These are phyloP conservation scores for Chrysochloris asiatica DNA, from an alignment of 2,113 vertebrate genomes.

Conservation along the genomic window DNA sequence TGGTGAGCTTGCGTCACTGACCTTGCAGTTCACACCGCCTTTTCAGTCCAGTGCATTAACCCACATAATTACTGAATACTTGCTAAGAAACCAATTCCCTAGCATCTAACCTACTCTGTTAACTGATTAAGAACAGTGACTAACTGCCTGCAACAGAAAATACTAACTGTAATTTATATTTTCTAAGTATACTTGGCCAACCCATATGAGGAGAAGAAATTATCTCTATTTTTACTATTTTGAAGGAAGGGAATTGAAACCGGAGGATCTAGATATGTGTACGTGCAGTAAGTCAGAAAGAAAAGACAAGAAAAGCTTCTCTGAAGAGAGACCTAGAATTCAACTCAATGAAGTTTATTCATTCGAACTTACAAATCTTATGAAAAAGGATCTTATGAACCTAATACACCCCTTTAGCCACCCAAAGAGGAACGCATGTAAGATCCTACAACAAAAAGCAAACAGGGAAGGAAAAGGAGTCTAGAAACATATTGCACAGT, in stretches of 20 bases:
- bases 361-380: no score
- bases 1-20: no score
- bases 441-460: constrained; percentile 3
- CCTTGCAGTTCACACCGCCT: no score
- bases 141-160: background rate
- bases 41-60: no score
- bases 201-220: background rate
- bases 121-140: background rate
- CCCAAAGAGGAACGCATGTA: background rate
- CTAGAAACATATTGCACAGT: constrained; percentile 24
- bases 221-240: background rate
- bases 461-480: background rate
- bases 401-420: background rate
- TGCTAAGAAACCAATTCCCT: constrained; percentile 32
- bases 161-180: constrained; percentile 1
- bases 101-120: constrained; percentile 8
- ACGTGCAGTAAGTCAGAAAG: background rate
- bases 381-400: background rate
- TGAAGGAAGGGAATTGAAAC: constrained; percentile 25
- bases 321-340: background rate
- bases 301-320: background rate
- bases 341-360: background rate
- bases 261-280: background rate
- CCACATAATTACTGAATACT: no score
- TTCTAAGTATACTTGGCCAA: constrained; percentile 37